phyloP scores from a whole-genome alignment of 1,140 invertebrate species.

The Drosophila orosa region DNA sequence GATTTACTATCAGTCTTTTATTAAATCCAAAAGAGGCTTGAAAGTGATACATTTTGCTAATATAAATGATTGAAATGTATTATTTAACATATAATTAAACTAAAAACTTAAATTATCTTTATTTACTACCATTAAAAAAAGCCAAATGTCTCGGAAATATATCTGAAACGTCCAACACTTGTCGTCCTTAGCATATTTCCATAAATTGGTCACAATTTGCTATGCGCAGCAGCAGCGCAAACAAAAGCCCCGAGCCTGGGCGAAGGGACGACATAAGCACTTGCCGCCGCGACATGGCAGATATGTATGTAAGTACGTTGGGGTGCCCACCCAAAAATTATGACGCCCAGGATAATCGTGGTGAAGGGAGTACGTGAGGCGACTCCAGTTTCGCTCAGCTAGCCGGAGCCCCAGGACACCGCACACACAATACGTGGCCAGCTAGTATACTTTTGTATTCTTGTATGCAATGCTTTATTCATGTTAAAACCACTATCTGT shows the following conservation, averaged over 20 bases:
- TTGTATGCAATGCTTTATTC: conserved; percentile 57
- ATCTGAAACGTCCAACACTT: conserved; percentile 9
- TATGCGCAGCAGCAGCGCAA: conserved; percentile 61
- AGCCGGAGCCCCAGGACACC: neutral
- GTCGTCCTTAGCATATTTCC: conserved; percentile 61
- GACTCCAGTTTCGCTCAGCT: neutral
- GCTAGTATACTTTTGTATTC: conserved; percentile 4
- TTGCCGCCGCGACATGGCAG: conserved; percentile 46
- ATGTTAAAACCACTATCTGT: conserved; percentile 17
- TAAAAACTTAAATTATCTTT: neutral
- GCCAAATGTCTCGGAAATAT: neutral
- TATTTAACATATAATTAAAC: neutral
- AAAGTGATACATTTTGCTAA: neutral
- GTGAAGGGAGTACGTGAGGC: conserved; percentile 44
- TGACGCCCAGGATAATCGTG: conserved; percentile 70
- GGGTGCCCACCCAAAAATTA: conserved; percentile 59
- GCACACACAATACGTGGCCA: conserved; percentile 23
- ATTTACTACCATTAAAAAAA: neutral
- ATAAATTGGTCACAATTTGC: conserved; percentile 81
- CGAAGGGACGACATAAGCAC: conserved; percentile 33
- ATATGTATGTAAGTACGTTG: conserved; percentile 2
- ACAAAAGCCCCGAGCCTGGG: conserved; percentile 46
- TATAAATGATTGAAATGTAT: neutral
- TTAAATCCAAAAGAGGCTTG: too few species aligned
- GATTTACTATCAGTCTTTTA: too few species aligned